Evolutionary conservation across 1,140 invertebrate genomes (phyloP), one percentile per base, ranked within the genome.

Genomic region (Artemia franciscana): DNA sequence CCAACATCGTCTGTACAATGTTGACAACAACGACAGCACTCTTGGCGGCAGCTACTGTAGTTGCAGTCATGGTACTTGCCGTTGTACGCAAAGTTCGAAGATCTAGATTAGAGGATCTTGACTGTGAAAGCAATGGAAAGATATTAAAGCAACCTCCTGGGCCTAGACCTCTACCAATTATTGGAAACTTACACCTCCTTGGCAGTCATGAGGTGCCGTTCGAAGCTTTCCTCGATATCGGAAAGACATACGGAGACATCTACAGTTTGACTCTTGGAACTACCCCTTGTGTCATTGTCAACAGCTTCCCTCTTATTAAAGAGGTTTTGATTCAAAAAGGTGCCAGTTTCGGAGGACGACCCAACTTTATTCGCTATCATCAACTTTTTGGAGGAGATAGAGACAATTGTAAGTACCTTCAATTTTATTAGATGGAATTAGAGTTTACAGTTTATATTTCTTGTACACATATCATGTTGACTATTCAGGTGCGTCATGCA

Each of bases 301-400:
- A 84, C 69, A 85, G 80, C 66, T 79, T 83, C 67, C 75, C 79
- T 3, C 70, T 81, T 12, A 84, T 90, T 65, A 80, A 81, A 64
- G 84, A 88, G 70, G 84, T 90, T 18, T 76, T 91, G 15, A 82
- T 88, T 68, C 79, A 81, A 63, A 87, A 87, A 71, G 84, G 84
- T 30, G 81, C 80, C 62, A 79, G 82, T 65, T 88, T 91, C 71
- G 85, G 84, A 2, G 84, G 85, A 5, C 74, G 88, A 27, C 86
- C 87, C 0, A 80, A 88, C 70, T 90, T 89, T 70, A 68, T 83
- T 26, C 74, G 88, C 66, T 83, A 81, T 68, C 73, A 79, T 62
- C 70, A 78, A 23, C 74, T 84, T 3, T 85, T 85, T 70, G 73
- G 74, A 57, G 80, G 80, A 21, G 74, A 83, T 68, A 80, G 79